Evolutionary conservation across 2,888 invertebrate species (phyloP).

Genomic region (Hyposoter didymator): DNA sequence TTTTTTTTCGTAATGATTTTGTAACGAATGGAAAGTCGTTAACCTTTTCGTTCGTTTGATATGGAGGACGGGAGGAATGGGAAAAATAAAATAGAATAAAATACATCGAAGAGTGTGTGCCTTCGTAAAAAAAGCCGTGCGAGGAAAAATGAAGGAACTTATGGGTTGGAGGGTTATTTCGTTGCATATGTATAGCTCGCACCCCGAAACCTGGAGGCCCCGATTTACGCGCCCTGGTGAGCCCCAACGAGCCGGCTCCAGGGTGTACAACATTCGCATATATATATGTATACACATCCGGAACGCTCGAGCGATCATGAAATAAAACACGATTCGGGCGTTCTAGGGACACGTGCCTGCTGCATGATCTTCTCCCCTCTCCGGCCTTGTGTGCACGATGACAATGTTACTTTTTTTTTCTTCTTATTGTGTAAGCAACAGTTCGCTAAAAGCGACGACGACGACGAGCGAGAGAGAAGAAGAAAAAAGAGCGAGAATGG

Average conservation of each 20-base stretch:
- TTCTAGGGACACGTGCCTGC: constrained; percentile 81
- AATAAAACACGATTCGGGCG: constrained; percentile 76
- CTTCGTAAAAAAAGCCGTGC: background rate
- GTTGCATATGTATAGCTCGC: constrained; percentile 32
- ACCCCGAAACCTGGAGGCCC: constrained; percentile 40
- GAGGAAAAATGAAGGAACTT: background rate
- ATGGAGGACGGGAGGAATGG: background rate
- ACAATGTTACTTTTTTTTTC: constrained; percentile 66
- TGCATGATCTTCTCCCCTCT: constrained; percentile 63
- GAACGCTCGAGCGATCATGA: constrained; percentile 69
- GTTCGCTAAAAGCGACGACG: constrained; percentile 57
- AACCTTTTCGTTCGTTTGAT: background rate
- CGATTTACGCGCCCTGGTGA: constrained; percentile 68
- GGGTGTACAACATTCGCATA: constrained; percentile 22
- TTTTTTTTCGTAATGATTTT: background rate
- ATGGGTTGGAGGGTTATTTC: constrained; percentile 19
- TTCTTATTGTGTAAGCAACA: constrained; percentile 34
- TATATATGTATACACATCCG: constrained; percentile 18
- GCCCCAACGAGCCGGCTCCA: constrained; percentile 68
- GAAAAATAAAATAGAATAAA: background rate
- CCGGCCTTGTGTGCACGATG: constrained; percentile 22
- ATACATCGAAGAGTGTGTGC: background rate
- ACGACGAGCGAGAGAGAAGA: constrained; percentile 30
- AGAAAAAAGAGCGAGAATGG: constrained; percentile 36
- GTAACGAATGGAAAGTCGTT: background rate